Percentiles rank a stretch among this genome's conserved stretches.
phyloP scores from a whole-genome alignment of 2,888 invertebrate species.

The Dryocosmus kuriphilus region DNA sequence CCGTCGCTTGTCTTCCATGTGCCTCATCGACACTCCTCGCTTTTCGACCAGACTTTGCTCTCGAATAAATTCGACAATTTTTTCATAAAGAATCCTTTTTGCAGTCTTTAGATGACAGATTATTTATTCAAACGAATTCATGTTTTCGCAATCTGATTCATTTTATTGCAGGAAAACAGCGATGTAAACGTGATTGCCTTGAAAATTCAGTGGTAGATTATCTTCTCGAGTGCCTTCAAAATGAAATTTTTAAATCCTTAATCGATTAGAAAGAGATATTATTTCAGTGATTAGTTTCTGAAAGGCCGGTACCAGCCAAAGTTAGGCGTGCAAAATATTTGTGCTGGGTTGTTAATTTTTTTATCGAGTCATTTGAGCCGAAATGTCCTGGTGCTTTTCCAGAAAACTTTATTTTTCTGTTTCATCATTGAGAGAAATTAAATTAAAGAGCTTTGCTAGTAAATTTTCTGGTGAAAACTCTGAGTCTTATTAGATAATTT shows the following conservation, averaged over 20 bases:
- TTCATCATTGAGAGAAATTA: too few species aligned
- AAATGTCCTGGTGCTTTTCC: too few species aligned
- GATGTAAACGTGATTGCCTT: constrained; percentile 21
- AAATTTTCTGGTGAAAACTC: neutral
- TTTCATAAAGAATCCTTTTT: neutral
- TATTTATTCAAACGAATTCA: constrained; percentile 5
- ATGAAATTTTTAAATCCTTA: neutral
- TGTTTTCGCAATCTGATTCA: neutral
- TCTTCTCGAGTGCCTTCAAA: neutral
- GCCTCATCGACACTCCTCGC: neutral
- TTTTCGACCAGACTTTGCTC: neutral
- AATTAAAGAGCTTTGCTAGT: neutral
- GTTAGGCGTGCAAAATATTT: too few species aligned
- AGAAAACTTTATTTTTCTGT: too few species aligned
- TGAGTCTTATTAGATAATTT: neutral
- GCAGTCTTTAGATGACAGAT: neutral
- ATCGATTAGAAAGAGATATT: neutral
- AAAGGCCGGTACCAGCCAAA: too few species aligned
- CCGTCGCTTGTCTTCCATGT: neutral
- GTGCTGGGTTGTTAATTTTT: too few species aligned
- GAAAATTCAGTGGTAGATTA: neutral
- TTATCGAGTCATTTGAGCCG: too few species aligned
- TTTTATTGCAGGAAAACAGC: neutral
- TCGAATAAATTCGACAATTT: constrained; percentile 2
- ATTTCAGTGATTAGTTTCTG: too few species aligned